These are phyloP conservation scores for Pristionchus entomophagus DNA, from an alignment of 2,888 invertebrate species.

Conservation along the genomic window DNA sequence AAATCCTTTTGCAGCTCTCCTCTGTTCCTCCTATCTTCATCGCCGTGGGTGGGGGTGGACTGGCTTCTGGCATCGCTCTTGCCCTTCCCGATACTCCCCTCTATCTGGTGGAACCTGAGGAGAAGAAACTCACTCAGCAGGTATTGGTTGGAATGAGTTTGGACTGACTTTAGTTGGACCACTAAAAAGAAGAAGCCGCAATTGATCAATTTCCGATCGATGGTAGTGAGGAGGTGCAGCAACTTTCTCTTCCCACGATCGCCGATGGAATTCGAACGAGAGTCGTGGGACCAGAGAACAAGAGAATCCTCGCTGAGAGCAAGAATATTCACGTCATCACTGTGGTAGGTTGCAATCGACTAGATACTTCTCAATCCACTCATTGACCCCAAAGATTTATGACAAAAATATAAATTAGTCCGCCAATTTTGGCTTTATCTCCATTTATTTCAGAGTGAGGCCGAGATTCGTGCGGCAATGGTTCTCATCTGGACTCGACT, in stretches of 20 bases:
- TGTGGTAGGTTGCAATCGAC: neutral
- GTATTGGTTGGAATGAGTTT: no score
- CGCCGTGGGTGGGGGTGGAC: slow-evolving; percentile 79
- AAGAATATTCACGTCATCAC: neutral
- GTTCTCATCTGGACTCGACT: slow-evolving; percentile 77
- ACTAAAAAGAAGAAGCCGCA: neutral
- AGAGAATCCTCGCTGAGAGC: neutral
- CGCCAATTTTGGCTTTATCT: no score
- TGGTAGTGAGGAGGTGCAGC: neutral
- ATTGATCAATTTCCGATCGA: neutral
- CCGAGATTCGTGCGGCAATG: slow-evolving; percentile 77
- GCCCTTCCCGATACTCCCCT: slow-evolving; percentile 49
- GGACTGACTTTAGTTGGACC: no score
- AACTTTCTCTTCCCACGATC: neutral
- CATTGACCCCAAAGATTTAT: no score
- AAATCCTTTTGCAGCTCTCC: no score
- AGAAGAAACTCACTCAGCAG: slow-evolving; percentile 76
- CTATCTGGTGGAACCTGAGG: slow-evolving; percentile 77
- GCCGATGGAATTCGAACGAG: slow-evolving; percentile 22
- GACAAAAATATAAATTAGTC: no score
- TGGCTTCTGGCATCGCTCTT: slow-evolving; percentile 77
- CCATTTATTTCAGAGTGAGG: slow-evolving; percentile 75
- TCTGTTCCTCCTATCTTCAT: slow-evolving; percentile 56
- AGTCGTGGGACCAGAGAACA: neutral
- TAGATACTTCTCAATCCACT: no score